Evolutionary conservation across 2,797 vertebrate genomes (phyloP).

Genomic region (Lagorchestes hirsutus): DNA sequence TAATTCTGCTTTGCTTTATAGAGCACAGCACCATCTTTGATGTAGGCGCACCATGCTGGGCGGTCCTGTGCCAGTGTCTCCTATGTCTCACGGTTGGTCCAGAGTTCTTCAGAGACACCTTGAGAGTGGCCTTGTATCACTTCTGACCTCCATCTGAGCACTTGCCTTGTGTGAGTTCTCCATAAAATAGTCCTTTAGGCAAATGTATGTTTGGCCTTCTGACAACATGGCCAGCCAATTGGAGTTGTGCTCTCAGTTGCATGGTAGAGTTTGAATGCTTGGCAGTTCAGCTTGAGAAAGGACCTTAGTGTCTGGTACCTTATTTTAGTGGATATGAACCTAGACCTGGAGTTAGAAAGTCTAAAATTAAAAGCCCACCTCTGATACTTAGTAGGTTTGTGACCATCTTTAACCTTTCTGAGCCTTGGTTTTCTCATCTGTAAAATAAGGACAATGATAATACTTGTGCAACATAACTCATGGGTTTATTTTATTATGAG

Average conservation of each 20-base stretch:
- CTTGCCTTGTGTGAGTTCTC: no score
- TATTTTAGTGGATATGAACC: neutral
- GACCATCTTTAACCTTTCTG: neutral
- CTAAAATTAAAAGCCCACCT: neutral
- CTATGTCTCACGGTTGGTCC: neutral
- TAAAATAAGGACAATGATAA: neutral
- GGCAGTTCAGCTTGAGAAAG: no score
- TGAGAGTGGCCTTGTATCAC: no score
- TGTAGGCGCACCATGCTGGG: neutral
- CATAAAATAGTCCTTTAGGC: no score
- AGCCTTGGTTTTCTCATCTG: neutral
- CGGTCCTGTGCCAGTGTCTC: neutral
- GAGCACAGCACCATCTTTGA: neutral
- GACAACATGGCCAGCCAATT: no score
- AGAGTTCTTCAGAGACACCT: no score
- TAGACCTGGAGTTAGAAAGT: conserved; percentile 9
- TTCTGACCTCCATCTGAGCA: no score
- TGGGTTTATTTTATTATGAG: conserved; percentile 6
- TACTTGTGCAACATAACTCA: neutral
- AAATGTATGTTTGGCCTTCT: no score
- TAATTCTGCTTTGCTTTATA: neutral
- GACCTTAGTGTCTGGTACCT: no score
- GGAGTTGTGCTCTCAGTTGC: no score
- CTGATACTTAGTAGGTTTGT: neutral
- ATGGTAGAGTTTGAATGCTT: no score